A percentile compares a stretch with the other conserved stretches of the same genome.
These are phyloP conservation scores for Ammodytes dubius DNA, from an alignment of 2,113 vertebrate species.

Conservation along the genomic window DNA sequence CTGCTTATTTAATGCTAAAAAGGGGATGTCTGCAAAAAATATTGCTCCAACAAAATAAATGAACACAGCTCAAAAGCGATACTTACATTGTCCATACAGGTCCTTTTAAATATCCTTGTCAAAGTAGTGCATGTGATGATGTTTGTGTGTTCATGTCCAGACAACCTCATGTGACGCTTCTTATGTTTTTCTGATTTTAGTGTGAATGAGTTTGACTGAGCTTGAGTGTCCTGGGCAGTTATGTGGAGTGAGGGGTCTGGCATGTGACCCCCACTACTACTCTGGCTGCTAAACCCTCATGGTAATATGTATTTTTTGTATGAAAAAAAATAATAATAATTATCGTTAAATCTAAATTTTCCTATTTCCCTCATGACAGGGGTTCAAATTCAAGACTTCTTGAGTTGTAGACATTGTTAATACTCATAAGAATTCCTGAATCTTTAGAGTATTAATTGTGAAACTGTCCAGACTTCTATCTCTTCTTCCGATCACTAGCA, in stretches of 20 bases:
- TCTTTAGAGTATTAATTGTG: no score
- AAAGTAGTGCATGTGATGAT: background rate
- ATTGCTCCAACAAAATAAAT: background rate
- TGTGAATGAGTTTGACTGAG: background rate
- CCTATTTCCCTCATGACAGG: no score
- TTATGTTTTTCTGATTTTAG: background rate
- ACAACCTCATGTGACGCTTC: background rate
- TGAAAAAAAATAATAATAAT: background rate
- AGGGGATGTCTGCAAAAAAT: background rate
- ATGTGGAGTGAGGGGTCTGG: background rate
- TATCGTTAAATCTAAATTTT: no score
- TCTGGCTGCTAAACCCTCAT: background rate
- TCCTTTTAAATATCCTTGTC: background rate
- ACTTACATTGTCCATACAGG: background rate
- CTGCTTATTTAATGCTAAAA: no score
- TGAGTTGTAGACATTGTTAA: no score
- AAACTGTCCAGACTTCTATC: no score
- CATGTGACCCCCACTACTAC: background rate
- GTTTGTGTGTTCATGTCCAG: background rate
- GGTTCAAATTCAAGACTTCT: no score
- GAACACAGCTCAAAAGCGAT: background rate
- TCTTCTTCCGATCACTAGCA: no score
- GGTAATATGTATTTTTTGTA: background rate
- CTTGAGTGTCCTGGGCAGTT: background rate
- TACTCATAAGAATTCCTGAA: no score